Conservation (phyloP, 2,113 vertebrate genomes). For the Hypocryptadius cinnamomeus region DNA sequence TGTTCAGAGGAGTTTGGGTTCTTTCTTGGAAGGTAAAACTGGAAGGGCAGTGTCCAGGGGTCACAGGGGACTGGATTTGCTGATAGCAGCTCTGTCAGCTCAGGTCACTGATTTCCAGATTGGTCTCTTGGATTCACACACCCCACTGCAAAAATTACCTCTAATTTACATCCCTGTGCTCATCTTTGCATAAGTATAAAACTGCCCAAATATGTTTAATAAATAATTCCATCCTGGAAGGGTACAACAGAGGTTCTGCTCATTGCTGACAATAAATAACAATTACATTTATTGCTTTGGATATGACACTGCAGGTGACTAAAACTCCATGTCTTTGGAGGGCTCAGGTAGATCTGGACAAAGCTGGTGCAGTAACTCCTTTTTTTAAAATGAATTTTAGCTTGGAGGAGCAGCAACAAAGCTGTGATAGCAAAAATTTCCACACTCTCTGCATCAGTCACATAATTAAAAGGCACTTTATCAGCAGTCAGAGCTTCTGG, state of each 20-base stretch:
- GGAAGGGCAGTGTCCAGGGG: neutral
- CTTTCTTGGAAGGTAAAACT: neutral
- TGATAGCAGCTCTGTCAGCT: neutral
- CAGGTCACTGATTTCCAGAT: neutral
- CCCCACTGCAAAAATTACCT: neutral
- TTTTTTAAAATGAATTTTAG: neutral
- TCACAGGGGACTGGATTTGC: neutral
- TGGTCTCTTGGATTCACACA: neutral
- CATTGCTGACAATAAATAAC: neutral
- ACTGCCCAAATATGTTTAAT: neutral
- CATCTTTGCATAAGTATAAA: neutral
- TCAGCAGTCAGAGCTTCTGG: neutral
- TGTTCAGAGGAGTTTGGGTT: neutral
- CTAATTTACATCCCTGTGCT: neutral
- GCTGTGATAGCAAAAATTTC: neutral
- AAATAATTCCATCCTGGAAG: neutral
- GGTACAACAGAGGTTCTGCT: neutral
- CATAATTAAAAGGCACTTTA: neutral
- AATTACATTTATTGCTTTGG: neutral
- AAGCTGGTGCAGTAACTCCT: neutral
- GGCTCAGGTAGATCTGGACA: neutral
- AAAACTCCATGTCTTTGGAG: neutral
- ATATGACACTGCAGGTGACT: neutral
- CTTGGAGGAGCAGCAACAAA: neutral
- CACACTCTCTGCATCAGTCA: neutral